phyloP scores from a whole-genome alignment of 2,113 vertebrate species.

The Macquaria australasica region DNA sequence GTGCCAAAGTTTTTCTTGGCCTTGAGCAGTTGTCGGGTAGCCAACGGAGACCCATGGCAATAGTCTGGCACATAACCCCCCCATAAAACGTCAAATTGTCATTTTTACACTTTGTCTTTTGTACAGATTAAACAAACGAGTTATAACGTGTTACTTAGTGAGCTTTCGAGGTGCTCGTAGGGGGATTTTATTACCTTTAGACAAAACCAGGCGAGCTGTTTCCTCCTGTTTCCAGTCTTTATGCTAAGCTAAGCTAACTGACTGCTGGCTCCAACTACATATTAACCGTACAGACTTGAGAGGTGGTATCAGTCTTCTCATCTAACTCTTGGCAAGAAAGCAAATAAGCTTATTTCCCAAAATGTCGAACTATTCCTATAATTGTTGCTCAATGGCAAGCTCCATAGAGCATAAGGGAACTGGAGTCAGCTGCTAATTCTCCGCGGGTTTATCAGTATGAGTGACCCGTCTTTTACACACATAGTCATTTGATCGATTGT shows the following conservation, averaged over 20 bases:
- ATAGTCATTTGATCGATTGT: background rate
- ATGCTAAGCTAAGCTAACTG: background rate
- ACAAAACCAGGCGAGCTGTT: background rate
- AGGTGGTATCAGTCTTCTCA: background rate
- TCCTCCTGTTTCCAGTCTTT: too few species aligned
- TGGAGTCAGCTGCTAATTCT: too few species aligned
- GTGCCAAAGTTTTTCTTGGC: too few species aligned
- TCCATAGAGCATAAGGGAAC: too few species aligned
- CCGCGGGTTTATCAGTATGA: too few species aligned
- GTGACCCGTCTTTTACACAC: background rate
- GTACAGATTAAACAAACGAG: background rate
- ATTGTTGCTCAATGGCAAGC: too few species aligned
- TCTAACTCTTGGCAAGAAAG: background rate
- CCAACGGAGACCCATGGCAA: too few species aligned
- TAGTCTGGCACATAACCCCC: background rate
- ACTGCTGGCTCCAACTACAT: background rate
- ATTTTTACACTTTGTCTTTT: background rate
- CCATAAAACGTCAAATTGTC: background rate
- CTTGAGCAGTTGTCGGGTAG: too few species aligned
- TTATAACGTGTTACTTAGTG: background rate
- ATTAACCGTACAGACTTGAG: background rate
- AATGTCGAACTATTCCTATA: background rate
- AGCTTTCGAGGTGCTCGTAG: background rate
- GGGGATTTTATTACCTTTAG: background rate
- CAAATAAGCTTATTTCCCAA: background rate